A percentile compares a stretch with the other conserved stretches of the same genome.
Conservation (phyloP, 1,140 invertebrate species). For the Cherax quadricarinatus region DNA sequence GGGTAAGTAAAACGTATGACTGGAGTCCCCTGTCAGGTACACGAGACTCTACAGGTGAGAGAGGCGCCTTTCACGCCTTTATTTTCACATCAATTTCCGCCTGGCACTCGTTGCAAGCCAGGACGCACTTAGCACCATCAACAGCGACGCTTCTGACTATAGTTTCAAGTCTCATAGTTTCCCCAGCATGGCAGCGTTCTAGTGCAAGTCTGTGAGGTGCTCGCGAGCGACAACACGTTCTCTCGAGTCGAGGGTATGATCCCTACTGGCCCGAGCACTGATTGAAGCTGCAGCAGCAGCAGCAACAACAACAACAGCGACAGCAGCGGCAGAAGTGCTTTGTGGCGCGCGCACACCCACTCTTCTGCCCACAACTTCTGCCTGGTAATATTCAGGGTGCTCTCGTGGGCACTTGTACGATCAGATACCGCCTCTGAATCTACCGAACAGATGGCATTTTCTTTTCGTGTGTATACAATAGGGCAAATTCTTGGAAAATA, state of each 20-base stretch:
- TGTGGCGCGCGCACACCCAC: too few species aligned
- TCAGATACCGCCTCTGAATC: too few species aligned
- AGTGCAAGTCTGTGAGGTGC: not conserved
- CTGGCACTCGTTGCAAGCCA: not conserved
- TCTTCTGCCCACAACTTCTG: too few species aligned
- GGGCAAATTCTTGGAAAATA: too few species aligned
- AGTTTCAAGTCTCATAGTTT: not conserved
- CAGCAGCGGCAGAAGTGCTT: not conserved
- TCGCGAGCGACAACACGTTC: not conserved
- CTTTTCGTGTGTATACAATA: too few species aligned
- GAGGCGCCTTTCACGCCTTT: not conserved
- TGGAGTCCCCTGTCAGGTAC: not conserved
- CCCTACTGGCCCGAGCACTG: not conserved
- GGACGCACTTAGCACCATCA: not conserved
- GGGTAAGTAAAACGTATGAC: not conserved
- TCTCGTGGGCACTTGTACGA: too few species aligned
- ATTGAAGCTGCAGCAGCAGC: not conserved
- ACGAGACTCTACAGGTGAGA: not conserved
- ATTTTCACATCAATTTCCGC: not conserved
- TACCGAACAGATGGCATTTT: too few species aligned
- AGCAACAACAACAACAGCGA: not conserved
- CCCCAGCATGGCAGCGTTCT: not conserved
- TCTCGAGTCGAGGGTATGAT: not conserved
- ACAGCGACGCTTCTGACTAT: not conserved
- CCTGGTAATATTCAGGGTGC: too few species aligned